Base-by-base conservation (phyloP, 2,888 invertebrate genomes). In the Cheiracanthium punctorium region DNA sequence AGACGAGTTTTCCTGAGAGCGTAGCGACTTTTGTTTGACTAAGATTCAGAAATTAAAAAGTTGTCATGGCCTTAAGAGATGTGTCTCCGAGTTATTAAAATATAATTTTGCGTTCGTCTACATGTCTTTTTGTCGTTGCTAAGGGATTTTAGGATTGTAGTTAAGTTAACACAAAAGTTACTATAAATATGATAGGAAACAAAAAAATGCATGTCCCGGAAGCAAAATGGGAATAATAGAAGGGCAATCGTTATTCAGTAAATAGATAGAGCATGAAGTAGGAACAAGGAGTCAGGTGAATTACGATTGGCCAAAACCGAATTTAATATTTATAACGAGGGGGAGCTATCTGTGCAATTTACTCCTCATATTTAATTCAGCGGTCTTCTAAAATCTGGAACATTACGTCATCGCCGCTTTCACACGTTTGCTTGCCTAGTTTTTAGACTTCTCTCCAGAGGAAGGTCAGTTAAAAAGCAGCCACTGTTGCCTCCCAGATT, bases 211-310 rank as follows among this genome's bases (percentile, higher is more conserved):
- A 69, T 71, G 71, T 75, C 43, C 71, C 82, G 82, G 82, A 76
- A 82, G 65, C 64, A 30, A 29, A 64, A 58, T 28, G 64, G 24
- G 33, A 80, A 64, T 64, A 71, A 14, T 28, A 14, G 33, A 37
- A 74, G 52, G 24, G 32, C 17, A 30, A 33, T 58, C 41, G 32
- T 41, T 24, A 64, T 81, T 37, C 64, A 43, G 58, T 28, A 32
- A 80, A 70, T 41, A 85, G 84, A 48, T 74, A 85, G 79, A 85
- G 84, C 84, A 77, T 77, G 84, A 84, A 84, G 48, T 29, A 37
- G 28, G 10, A 32, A 48, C 64, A 70, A 58, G 43, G 64, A 58
- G 37, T 58, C 48, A 20, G 71, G n/a, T n/a, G 69, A 37, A 64
- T 33, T 33, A 75, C 48, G 41, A 65, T 82, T 58, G 80, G 80